phyloP scores from a whole-genome alignment of 1,140 invertebrate species.

The Bicyclus anynana region DNA sequence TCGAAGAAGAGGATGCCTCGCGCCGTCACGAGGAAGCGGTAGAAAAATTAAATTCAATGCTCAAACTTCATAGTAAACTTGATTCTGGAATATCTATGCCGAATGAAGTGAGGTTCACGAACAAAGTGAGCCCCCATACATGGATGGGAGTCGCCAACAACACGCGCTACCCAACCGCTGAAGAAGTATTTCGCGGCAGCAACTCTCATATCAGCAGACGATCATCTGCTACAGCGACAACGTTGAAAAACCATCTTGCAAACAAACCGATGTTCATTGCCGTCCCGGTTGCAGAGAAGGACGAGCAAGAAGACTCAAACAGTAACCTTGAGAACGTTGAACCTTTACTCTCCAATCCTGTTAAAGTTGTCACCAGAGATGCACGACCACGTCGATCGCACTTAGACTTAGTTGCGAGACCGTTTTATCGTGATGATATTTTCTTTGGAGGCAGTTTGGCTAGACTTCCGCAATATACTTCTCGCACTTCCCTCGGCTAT shows the following conservation, averaged over 20 bases:
- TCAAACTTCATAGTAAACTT: slow-evolving; percentile 65
- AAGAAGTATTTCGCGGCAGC: slow-evolving; percentile 82
- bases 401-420: slow-evolving; percentile 79
- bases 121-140: slow-evolving; percentile 77
- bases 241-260: slow-evolving; percentile 70
- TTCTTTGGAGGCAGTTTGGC: slow-evolving; percentile 92
- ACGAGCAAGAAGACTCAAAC: slow-evolving; percentile 74
- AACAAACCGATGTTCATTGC: slow-evolving; percentile 63
- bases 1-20: slow-evolving; percentile 65
- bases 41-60: slow-evolving; percentile 66
- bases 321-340: slow-evolving; percentile 75
- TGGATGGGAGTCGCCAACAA: slow-evolving; percentile 85
- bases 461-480: slow-evolving; percentile 89
- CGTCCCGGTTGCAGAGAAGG: slow-evolving; percentile 76
- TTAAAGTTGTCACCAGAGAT: slow-evolving; percentile 65
- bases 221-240: slow-evolving; percentile 63
- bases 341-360: slow-evolving; percentile 70
- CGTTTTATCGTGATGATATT: slow-evolving; percentile 91
- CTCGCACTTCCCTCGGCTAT: slow-evolving; percentile 87
- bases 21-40: slow-evolving; percentile 64
- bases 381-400: slow-evolving; percentile 78
- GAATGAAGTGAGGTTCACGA: slow-evolving; percentile 62
- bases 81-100: slow-evolving; percentile 70
- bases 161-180: slow-evolving; percentile 85
- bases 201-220: slow-evolving; percentile 78